Percentiles rank a stretch among this genome's conserved stretches.
Conservation (phyloP, 2,113 vertebrate species). For the Aphyosemion australe region DNA sequence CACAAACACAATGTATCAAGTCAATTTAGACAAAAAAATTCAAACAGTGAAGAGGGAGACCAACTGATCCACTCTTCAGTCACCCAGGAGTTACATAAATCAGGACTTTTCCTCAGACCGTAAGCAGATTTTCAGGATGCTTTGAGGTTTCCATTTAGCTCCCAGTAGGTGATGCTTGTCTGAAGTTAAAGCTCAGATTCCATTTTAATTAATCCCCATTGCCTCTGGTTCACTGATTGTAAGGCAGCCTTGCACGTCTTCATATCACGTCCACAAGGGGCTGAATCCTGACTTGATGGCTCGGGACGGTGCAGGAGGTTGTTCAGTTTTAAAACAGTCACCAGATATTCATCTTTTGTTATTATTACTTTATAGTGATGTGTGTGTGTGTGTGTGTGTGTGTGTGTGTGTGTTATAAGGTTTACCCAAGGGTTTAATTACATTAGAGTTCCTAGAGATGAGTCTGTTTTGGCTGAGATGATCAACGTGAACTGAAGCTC, state of each 20-base stretch:
- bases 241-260: constrained; percentile 25
- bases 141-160: constrained; percentile 35
- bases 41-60: no score
- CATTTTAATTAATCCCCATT: constrained; percentile 63
- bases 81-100: not conserved
- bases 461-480: constrained; percentile 9
- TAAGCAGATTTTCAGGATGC: constrained; percentile 54
- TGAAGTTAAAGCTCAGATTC: constrained; percentile 51
- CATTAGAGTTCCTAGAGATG: not conserved
- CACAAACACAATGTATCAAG: not conserved
- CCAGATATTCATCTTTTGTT: not conserved
- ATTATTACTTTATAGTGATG: not conserved
- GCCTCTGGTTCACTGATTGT: constrained; percentile 48
- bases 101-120: constrained; percentile 13
- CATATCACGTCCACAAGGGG: constrained; percentile 25
- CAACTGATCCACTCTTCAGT: no score
- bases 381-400: no score
- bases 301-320: constrained; percentile 29
- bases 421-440: constrained; percentile 49
- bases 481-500: constrained; percentile 18
- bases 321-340: constrained; percentile 17
- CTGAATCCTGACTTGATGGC: constrained; percentile 39
- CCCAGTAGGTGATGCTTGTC: constrained; percentile 35
- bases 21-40: no score
- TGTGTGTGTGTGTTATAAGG: not conserved